phyloP scores from a whole-genome alignment of 2,888 invertebrate species.

The Macaria notata region DNA sequence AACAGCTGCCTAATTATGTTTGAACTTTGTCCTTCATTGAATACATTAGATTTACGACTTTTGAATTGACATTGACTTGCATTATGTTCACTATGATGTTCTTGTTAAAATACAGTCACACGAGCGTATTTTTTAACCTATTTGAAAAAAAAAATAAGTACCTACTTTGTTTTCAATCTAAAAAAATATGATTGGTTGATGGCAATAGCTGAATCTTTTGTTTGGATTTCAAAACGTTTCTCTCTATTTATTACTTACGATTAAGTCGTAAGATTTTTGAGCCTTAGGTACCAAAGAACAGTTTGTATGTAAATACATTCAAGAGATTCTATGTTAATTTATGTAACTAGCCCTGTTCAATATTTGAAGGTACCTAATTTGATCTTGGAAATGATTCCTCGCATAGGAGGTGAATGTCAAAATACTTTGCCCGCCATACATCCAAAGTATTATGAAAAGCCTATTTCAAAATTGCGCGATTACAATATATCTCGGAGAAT shows the following conservation, averaged over 20 bases:
- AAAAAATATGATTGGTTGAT: no score
- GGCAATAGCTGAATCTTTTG: no score
- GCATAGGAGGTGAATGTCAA: constrained; percentile 13
- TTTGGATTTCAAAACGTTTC: no score
- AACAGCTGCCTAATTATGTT: constrained; percentile 1
- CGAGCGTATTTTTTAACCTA: no score
- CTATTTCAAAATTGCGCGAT: constrained; percentile 32
- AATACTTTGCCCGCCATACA: constrained; percentile 12
- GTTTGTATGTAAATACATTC: no score
- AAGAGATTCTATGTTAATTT: background rate
- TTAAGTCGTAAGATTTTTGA: background rate
- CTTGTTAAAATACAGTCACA: background rate
- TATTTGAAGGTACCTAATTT: background rate
- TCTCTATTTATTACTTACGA: no score
- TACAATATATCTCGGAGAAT: constrained; percentile 32
- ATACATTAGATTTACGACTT: constrained; percentile 8
- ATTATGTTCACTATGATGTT: background rate
- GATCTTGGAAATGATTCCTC: constrained; percentile 6
- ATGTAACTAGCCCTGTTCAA: background rate
- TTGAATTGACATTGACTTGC: constrained; percentile 11
- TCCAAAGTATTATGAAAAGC: constrained; percentile 27
- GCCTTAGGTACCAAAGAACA: no score
- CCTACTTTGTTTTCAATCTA: no score
- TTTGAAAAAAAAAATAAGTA: no score
- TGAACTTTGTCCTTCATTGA: constrained; percentile 11